These are phyloP conservation scores for Bruchidius siliquastri DNA, from an alignment of 2,888 invertebrate genomes.

Conservation along the genomic window DNA sequence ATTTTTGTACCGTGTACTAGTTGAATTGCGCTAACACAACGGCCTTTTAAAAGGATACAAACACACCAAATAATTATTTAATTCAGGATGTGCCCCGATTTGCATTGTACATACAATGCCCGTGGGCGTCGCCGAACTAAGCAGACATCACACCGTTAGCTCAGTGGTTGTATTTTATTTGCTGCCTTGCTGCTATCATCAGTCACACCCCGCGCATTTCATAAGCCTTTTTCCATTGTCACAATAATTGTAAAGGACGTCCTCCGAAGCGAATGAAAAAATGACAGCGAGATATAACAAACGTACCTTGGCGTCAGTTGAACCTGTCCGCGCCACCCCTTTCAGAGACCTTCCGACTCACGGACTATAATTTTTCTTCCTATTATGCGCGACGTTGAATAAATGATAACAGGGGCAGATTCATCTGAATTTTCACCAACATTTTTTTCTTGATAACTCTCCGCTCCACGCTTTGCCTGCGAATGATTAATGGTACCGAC, in stretches of 20 bases:
- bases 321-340: background rate
- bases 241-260: background rate
- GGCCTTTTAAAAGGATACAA: too few species aligned
- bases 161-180: too few species aligned
- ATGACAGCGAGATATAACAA: background rate
- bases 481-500: background rate
- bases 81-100: too few species aligned
- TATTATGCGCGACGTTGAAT: background rate
- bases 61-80: too few species aligned
- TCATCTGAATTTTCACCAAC: background rate
- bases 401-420: background rate
- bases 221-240: background rate
- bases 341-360: background rate
- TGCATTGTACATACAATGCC: too few species aligned
- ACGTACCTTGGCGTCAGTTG: background rate
- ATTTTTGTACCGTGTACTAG: too few species aligned
- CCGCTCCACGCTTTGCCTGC: background rate
- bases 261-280: background rate
- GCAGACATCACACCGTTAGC: too few species aligned
- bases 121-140: too few species aligned
- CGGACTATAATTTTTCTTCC: background rate
- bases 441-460: background rate
- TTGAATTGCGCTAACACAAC: too few species aligned
- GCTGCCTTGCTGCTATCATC: background rate
- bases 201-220: background rate